phyloP scores from a whole-genome alignment of 1,140 invertebrate genomes.

The Meloidogyne hapla region DNA sequence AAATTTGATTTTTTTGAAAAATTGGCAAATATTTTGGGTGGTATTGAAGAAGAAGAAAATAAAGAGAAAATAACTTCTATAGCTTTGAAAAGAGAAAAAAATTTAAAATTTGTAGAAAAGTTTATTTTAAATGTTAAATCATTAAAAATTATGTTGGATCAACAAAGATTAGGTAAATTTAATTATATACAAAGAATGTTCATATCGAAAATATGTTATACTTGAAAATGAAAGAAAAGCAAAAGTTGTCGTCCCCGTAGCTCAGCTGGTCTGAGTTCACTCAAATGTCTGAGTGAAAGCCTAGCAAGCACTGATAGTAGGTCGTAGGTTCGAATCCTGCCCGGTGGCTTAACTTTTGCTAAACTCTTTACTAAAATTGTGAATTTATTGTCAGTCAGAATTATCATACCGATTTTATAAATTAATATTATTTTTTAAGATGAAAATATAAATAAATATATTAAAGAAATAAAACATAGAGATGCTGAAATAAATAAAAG shows the following conservation, averaged over 20 bases:
- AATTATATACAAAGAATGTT: too few species aligned
- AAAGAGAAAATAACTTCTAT: background rate
- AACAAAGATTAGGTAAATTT: background rate
- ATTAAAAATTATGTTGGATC: background rate
- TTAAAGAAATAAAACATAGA: background rate
- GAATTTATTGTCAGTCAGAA: too few species aligned
- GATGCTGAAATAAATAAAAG: background rate
- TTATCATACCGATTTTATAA: too few species aligned
- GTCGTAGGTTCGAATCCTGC: too few species aligned
- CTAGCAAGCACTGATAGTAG: too few species aligned
- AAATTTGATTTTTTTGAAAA: background rate
- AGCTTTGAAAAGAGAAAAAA: background rate
- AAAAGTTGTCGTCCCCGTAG: too few species aligned
- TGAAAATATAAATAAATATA: background rate
- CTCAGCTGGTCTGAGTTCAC: too few species aligned
- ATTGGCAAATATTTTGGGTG: background rate
- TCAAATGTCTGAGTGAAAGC: too few species aligned
- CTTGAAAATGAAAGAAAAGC: too few species aligned
- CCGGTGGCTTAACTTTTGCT: too few species aligned
- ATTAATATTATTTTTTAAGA: background rate
- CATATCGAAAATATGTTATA: too few species aligned
- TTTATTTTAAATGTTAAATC: background rate
- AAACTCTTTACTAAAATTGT: too few species aligned
- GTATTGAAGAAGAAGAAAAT: background rate
- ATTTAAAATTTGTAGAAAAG: background rate